Percentiles rank a stretch among this genome's conserved stretches.
phyloP scores from a whole-genome alignment of 92 coral and sea anemone species.

The Epizoanthus ramosus region DNA sequence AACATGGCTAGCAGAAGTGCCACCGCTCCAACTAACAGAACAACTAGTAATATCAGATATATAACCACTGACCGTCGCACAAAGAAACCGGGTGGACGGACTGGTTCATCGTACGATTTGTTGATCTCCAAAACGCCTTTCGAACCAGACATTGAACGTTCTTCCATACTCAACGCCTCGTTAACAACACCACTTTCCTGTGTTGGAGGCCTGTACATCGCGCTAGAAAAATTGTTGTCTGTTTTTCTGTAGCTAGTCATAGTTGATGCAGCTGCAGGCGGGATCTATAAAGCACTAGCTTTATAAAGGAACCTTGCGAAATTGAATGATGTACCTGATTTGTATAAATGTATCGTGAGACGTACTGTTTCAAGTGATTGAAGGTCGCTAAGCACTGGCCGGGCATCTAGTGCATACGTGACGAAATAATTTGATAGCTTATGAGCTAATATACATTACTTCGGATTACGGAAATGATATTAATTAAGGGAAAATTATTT shows the following conservation, averaged over 20 bases:
- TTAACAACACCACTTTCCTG: not conserved
- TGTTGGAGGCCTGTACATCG: not conserved
- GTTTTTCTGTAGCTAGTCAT: not conserved
- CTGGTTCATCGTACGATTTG: not conserved
- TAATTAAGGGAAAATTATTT: no score
- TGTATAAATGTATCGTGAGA: no score
- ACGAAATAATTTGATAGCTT: no score
- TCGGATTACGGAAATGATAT: no score
- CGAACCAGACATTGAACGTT: not conserved
- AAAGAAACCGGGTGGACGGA: not conserved
- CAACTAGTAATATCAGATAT: not conserved
- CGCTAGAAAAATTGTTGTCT: not conserved
- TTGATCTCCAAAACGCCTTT: not conserved
- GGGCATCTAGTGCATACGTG: no score
- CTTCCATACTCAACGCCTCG: not conserved
- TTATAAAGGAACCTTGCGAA: no score
- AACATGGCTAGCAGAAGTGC: slow-evolving; percentile 18
- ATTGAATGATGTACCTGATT: no score
- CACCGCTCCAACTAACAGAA: slow-evolving; percentile 11
- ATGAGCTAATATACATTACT: no score
- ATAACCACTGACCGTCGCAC: slow-evolving; percentile 4
- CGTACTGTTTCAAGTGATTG: no score
- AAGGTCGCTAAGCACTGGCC: no score
- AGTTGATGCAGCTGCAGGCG: no score
- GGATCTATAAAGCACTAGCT: no score